Evolutionary conservation across 2,888 invertebrate species (phyloP), one percentile per base, ranked within the genome.

Genomic region (Platycheirus albimanus): DNA sequence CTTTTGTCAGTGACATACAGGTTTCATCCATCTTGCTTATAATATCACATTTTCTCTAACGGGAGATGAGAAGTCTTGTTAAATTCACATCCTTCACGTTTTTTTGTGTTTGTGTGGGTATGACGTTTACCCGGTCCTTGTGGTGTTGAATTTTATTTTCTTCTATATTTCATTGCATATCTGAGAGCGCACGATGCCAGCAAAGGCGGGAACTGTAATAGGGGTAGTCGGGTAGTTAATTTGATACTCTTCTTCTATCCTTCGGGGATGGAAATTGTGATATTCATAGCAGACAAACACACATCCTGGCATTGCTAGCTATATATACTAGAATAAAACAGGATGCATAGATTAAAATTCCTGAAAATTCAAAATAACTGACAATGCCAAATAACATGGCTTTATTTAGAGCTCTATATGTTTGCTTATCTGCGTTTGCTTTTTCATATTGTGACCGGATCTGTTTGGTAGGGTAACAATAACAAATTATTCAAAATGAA

Each of bases 11-110:
- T 61, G 69, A 69, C 70, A 75, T 70, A 70, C 51, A 71, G 64
- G 66, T 71, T 76, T 71, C 66, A 81, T 81, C 52, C 58, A 74
- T 80, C 47, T 69, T 51, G 38, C 20, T 52, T 33, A 20, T 38
- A n/a, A 41, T 41, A 28, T 45, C 13, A 15, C 7, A 30, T 33
- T 19, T 10, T 28, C 15, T 41, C 24, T 15, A 41, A 58, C 41
- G 28, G 20, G 33, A 15, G 24, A 51, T 13, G 30, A 10, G 33
- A 52, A 41, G 13, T 41, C 24, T 58, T 41, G 36, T 56, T 66
- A 51, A 66, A 51, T 43, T 38, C 49, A 33, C 45, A 54, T 61
- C 5, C 36, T 45, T 20, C 20, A 43, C 28, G 33, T 38, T 61
- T 43, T 30, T 63, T 8, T 20, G 61, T 64, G 28, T 61, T 28